Evolutionary conservation across 2,888 invertebrate genomes (phyloP).

Genomic region (Piscicola geometra): DNA sequence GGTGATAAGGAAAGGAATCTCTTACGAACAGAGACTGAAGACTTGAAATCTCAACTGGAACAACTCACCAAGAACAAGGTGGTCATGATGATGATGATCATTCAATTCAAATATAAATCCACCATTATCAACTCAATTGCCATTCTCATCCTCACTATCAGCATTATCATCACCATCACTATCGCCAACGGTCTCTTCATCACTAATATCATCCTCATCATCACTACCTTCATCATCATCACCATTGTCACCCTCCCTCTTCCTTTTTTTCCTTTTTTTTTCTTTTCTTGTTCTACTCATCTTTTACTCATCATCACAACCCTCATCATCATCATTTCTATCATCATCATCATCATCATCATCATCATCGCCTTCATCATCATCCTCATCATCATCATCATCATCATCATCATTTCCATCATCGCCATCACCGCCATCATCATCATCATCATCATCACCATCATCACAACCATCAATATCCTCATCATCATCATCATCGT

Average conservation of each 20-base stretch:
- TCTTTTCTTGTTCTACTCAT: too few relatives aligned
- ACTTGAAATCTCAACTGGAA: constrained; percentile 92
- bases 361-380: constrained; percentile 17
- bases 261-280: too few relatives aligned
- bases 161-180: constrained; percentile 10
- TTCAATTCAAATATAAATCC: not conserved
- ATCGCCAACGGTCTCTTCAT: not conserved
- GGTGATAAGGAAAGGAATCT: constrained; percentile 82
- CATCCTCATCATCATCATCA: constrained; percentile 19
- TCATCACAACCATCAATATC: not conserved
- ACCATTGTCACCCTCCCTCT: not conserved
- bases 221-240: constrained; percentile 1
- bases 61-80: constrained; percentile 98
- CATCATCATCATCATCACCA: constrained; percentile 10
- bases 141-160: constrained; percentile 1
- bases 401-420: constrained; percentile 15
- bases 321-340: not conserved
- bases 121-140: not conserved
- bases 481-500: too few relatives aligned
- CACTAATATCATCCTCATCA: not conserved
- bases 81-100: not conserved
- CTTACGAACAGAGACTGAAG: constrained; percentile 95
- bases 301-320: not conserved
- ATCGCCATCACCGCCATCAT: constrained; percentile 13
- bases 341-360: constrained; percentile 14